These are phyloP conservation scores for Fragum fragum DNA, from an alignment of 2,888 invertebrate genomes.

Conservation along the genomic window DNA sequence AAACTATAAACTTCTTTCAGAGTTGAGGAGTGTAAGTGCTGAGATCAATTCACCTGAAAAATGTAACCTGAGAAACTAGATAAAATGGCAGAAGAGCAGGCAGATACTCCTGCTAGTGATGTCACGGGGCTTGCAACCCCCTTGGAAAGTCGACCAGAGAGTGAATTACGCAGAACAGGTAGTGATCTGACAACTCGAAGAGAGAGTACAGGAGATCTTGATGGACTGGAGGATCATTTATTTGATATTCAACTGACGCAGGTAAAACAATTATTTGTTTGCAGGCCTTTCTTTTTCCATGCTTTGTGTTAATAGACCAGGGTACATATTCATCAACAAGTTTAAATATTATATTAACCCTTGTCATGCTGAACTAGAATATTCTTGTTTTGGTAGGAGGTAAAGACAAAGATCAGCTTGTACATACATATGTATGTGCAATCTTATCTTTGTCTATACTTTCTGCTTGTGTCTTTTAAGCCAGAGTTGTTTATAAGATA, in stretches of 20 bases:
- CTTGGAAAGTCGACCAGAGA: constrained; percentile 9
- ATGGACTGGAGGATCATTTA: constrained; percentile 45
- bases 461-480: too few species aligned
- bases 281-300: too few species aligned
- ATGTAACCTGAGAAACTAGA: neutral
- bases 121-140: constrained; percentile 25
- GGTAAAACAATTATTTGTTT: constrained; percentile 32
- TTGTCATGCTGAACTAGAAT: too few species aligned
- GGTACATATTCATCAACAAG: too few species aligned
- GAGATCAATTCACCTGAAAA: neutral
- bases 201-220: constrained; percentile 42
- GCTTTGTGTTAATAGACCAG: too few species aligned
- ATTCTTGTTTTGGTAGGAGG: too few species aligned
- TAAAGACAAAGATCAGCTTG: too few species aligned
- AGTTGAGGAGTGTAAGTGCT: neutral
- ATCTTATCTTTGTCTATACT: too few species aligned
- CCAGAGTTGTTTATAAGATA: too few species aligned
- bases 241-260: constrained; percentile 67
- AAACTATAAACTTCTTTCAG: too few species aligned
- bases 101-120: constrained; percentile 35
- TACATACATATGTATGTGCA: too few species aligned
- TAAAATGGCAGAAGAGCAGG: constrained; percentile 13
- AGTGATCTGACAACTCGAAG: constrained; percentile 29
- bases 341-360: too few species aligned
- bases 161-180: constrained; percentile 33